Evolutionary conservation across 1,140 invertebrate species (phyloP).

Genomic region (Lanistes nyassanus): DNA sequence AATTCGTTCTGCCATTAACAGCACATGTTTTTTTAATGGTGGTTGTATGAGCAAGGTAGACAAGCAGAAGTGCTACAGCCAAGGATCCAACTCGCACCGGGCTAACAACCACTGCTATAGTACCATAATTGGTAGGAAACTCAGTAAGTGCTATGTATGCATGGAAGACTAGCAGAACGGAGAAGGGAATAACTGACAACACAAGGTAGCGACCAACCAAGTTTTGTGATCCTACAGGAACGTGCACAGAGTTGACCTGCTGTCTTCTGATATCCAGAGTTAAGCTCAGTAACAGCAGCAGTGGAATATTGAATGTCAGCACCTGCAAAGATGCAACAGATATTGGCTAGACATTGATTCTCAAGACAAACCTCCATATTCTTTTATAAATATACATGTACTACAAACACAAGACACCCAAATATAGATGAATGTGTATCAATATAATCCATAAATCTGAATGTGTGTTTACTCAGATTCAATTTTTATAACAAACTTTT

Average conservation of each 20-base stretch:
- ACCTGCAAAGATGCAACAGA: constrained; percentile 67
- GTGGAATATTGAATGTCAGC: constrained; percentile 77
- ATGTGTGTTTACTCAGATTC: too few species aligned
- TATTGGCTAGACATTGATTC: too few species aligned
- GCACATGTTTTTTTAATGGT: constrained; percentile 10
- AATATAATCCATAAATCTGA: too few species aligned
- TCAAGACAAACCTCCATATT: too few species aligned
- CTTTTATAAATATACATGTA: too few species aligned
- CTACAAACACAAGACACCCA: too few species aligned
- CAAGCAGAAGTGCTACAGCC: constrained; percentile 70
- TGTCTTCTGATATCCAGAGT: constrained; percentile 66
- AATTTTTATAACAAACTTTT: too few species aligned
- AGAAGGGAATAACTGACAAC: constrained; percentile 60
- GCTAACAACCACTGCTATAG: constrained; percentile 79
- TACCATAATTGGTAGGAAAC: constrained; percentile 85
- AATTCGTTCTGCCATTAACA: constrained; percentile 8
- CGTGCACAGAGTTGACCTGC: constrained; percentile 15
- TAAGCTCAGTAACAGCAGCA: constrained; percentile 76
- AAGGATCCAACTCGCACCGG: constrained; percentile 85
- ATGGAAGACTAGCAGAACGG: constrained; percentile 75
- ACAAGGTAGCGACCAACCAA: constrained; percentile 1
- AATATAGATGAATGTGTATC: too few species aligned
- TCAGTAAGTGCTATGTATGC: constrained; percentile 77
- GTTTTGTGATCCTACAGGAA: constrained; percentile 12
- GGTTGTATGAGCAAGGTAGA: constrained; percentile 22